Base-by-base conservation (phyloP, 2,113 vertebrate genomes). In the Tinamus guttatus region DNA sequence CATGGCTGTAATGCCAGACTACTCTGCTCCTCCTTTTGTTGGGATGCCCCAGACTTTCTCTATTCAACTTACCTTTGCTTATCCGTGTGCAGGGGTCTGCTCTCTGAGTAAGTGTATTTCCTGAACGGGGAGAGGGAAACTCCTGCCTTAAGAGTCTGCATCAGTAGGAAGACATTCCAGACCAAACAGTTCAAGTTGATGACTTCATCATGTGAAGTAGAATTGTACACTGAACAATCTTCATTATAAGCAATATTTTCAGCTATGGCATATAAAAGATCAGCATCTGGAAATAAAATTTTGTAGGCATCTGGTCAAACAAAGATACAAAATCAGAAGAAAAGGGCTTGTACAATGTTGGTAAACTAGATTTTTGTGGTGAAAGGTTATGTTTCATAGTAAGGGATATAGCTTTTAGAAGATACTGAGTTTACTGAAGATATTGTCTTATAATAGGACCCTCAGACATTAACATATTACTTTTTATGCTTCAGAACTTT, bases 21-120 rank as follows among this genome's bases (percentile, higher is more conserved):
- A 1, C 28, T 25, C 28, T 56, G 63, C 30, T 65, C 11, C 28
- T 93, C 4, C 24, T 67, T 8, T 10, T 51, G 80, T 40, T 5
- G 25, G n/a, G 14, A 52, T 86, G n/a, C 60, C 14, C 47, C 25
- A 68, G 32, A 18, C 47, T 32, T n/a, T 70, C 14, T 18, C 18
- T 67, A 58, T 81, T 3, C 2, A 58, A 7, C 70, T 74, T 54
- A 34, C 78, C 89, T 32, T 65, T 2, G 0, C 28, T 80, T 51
- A 14, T 14, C 41, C 60, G 30, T 7, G 1, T 12, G 4, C 5
- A 1, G 2, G 7, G 8, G 32, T 38, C 24, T 71, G 8, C 40
- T 34, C 24, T 75, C 70, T 49, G 24, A 70, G 40, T 27, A 52
- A 84, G 3, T 51, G 3, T 56, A 40, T 69, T 86, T 73, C 86